Evolutionary conservation across 1,140 invertebrate species (phyloP).

Genomic region (Trichonephila inaurata): DNA sequence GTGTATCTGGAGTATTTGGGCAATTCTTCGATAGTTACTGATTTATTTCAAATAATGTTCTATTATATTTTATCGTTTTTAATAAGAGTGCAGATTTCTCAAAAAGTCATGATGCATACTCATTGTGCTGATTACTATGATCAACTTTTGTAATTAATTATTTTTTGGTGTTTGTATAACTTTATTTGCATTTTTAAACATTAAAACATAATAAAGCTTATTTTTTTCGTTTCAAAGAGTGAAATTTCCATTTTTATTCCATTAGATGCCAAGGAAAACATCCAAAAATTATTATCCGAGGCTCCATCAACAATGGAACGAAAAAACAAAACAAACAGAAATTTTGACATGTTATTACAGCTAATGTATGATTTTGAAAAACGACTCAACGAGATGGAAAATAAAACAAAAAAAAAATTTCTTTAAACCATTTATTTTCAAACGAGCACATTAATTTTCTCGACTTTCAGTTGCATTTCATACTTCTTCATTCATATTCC

Average conservation of each 20-base stretch:
- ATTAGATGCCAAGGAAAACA: background rate
- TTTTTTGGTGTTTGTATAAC: background rate
- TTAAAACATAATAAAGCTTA: background rate
- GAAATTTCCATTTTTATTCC: background rate
- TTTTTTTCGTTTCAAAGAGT: background rate
- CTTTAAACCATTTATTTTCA: background rate
- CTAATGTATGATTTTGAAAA: background rate
- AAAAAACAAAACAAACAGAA: background rate
- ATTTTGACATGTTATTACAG: background rate
- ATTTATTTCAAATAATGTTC: too few species aligned
- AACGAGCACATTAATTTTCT: conserved; percentile 15
- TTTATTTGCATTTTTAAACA: background rate
- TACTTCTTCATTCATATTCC: background rate
- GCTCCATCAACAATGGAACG: background rate
- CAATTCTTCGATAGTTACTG: too few species aligned
- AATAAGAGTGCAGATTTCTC: too few species aligned
- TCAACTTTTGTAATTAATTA: too few species aligned
- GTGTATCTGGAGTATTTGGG: too few species aligned
- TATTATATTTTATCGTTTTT: too few species aligned
- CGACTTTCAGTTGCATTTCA: background rate
- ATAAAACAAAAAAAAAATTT: background rate
- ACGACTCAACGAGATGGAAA: background rate
- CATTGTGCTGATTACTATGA: too few species aligned
- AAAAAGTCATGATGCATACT: too few species aligned
- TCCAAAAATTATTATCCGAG: background rate